Conservation (phyloP, 2,113 vertebrate species). For the Notarius quadriscutis region DNA sequence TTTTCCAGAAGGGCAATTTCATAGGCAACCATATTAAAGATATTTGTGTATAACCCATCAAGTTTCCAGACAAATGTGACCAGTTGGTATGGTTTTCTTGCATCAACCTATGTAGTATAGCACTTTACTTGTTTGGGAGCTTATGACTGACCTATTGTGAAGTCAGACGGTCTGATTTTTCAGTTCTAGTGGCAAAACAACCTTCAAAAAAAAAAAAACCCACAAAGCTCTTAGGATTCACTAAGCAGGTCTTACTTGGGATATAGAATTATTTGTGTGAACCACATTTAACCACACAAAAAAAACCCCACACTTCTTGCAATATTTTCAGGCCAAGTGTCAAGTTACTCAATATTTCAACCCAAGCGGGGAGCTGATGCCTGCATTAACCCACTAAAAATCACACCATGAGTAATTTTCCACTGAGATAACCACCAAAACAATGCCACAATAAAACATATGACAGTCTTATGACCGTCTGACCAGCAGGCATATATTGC, state of each 20-base stretch:
- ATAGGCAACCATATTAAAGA: neutral
- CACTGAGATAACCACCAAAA: slow-evolving; percentile 62
- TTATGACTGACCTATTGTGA: slow-evolving; percentile 9
- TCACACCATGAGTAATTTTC: slow-evolving; percentile 68
- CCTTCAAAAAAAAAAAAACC: slow-evolving; percentile 2
- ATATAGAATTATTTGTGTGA: slow-evolving; percentile 21
- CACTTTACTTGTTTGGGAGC: neutral
- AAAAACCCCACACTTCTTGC: slow-evolving; percentile 7
- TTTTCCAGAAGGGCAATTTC: too few relatives aligned
- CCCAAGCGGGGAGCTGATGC: slow-evolving; percentile 15
- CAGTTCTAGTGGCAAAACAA: neutral
- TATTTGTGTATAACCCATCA: neutral
- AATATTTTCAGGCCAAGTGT: slow-evolving; percentile 24
- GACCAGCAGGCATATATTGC: slow-evolving; percentile 41
- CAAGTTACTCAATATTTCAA: slow-evolving; percentile 38
- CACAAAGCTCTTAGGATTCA: slow-evolving; percentile 23
- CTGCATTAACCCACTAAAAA: slow-evolving; percentile 48
- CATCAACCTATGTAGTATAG: neutral
- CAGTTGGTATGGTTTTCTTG: neutral
- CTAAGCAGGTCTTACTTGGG: slow-evolving; percentile 37
- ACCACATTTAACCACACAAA: slow-evolving; percentile 28
- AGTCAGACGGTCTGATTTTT: slow-evolving; percentile 7
- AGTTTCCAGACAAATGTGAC: neutral
- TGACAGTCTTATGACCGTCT: slow-evolving; percentile 54
- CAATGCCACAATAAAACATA: slow-evolving; percentile 50